Evolutionary conservation across 2,113 vertebrate genomes (phyloP).

Genomic region (Galbula dea): DNA sequence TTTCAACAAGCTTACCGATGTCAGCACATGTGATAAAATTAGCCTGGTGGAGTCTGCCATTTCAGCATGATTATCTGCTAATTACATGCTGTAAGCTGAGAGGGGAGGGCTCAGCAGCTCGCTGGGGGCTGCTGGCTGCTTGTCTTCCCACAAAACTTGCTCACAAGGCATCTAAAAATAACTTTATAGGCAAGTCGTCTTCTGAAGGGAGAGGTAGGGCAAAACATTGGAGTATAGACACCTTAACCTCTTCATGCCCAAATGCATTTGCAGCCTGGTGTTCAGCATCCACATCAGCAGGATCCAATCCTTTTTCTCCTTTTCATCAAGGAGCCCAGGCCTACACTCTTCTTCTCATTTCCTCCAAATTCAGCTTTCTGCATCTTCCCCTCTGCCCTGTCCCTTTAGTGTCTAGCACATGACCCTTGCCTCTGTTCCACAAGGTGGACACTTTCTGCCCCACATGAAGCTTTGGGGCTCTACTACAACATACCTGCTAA

Average conservation of each 20-base stretch:
- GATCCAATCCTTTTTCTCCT: background rate
- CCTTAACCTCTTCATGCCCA: background rate
- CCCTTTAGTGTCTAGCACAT: rapidly evolving
- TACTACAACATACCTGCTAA: rapidly evolving
- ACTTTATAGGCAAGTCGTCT: conserved; percentile 16
- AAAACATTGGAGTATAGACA: background rate
- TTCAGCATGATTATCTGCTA: conserved; percentile 60
- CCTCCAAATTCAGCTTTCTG: background rate
- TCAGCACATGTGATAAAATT: conserved; percentile 11
- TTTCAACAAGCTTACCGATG: background rate
- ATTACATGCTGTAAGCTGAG: conserved; percentile 81
- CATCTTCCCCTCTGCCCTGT: background rate
- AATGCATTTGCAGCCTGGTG: background rate
- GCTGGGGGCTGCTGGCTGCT: conserved; percentile 74
- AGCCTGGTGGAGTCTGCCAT: background rate
- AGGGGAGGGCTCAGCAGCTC: conserved; percentile 69
- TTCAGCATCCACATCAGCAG: background rate
- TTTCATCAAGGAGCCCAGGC: background rate
- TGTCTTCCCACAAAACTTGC: conserved; percentile 16
- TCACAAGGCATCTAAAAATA: conserved; percentile 46
- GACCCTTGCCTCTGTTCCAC: background rate
- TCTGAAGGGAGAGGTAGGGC: background rate
- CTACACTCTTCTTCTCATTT: background rate
- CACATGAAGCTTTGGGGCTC: rapidly evolving
- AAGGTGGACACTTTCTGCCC: background rate